A percentile compares a stretch with the other conserved stretches of the same genome.
Conservation (phyloP, 2,113 vertebrate species). For the Ctenomys sociabilis region DNA sequence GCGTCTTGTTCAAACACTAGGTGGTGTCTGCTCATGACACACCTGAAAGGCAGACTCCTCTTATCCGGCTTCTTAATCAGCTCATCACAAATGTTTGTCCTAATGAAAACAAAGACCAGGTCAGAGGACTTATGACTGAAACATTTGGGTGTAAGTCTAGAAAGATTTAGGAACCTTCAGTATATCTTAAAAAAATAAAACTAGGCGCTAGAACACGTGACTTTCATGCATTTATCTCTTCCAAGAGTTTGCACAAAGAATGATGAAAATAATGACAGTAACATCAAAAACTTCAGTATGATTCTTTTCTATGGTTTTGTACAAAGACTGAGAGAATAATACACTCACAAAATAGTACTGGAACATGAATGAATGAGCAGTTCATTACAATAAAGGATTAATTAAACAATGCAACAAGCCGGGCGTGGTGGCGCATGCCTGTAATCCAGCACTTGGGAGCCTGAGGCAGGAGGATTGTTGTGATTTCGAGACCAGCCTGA, state of each 20-base stretch:
- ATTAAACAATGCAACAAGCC: neutral
- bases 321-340: neutral
- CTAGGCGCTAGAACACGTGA: neutral
- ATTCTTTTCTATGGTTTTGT: neutral
- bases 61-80: neutral
- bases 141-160: neutral
- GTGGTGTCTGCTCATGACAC: neutral
- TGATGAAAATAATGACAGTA: neutral
- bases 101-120: constrained; percentile 6
- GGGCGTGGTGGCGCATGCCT: too few species aligned
- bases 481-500: too few species aligned
- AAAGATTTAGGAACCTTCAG: constrained; percentile 41
- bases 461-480: too few species aligned
- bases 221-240: constrained; percentile 36
- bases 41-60: neutral
- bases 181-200: constrained; percentile 10
- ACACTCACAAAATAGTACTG: neutral
- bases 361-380: neutral
- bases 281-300: constrained; percentile 5
- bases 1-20: neutral
- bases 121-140: constrained; percentile 15
- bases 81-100: neutral
- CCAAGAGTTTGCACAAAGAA: constrained; percentile 35
- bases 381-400: neutral
- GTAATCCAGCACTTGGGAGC: too few species aligned